Conservation (phyloP, 2,113 vertebrate species). For the Phrynosoma platyrhinos region DNA sequence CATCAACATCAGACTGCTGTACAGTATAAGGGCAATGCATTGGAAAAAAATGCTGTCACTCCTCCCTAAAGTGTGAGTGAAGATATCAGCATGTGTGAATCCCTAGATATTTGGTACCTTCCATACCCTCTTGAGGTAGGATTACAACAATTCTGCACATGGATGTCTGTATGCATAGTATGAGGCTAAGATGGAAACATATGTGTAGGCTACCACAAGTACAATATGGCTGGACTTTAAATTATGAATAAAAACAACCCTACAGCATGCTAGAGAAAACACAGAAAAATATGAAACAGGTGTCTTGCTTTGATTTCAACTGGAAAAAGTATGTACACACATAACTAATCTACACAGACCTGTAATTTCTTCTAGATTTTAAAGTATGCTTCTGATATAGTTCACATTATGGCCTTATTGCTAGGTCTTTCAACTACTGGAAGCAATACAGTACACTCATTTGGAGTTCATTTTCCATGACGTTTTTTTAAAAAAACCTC, state of each 20-base stretch:
- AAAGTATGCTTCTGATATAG: neutral
- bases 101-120: neutral
- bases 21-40: neutral
- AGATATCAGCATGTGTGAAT: neutral
- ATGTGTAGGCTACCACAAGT: neutral
- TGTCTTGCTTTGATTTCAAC: slow-evolving; percentile 66
- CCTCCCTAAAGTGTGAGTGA: neutral
- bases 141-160: accelerated
- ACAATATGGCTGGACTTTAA: neutral
- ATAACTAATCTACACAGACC: slow-evolving; percentile 36
- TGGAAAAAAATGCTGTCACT: neutral
- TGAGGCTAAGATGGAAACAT: too few relatives aligned
- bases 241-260: slow-evolving; percentile 7
- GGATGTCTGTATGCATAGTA: neutral
- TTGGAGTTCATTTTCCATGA: slow-evolving; percentile 34
- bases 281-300: slow-evolving; percentile 60
- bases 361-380: neutral
- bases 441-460: slow-evolving; percentile 22
- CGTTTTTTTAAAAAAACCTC: neutral
- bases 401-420: neutral
- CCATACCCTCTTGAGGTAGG: slow-evolving; percentile 21
- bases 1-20: neutral
- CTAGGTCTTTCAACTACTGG: slow-evolving; percentile 27
- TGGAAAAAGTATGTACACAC: slow-evolving; percentile 62
- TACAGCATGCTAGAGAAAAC: neutral